Base-by-base conservation (phyloP, 2,888 invertebrate genomes). In the Eupithecia pulchellata region DNA sequence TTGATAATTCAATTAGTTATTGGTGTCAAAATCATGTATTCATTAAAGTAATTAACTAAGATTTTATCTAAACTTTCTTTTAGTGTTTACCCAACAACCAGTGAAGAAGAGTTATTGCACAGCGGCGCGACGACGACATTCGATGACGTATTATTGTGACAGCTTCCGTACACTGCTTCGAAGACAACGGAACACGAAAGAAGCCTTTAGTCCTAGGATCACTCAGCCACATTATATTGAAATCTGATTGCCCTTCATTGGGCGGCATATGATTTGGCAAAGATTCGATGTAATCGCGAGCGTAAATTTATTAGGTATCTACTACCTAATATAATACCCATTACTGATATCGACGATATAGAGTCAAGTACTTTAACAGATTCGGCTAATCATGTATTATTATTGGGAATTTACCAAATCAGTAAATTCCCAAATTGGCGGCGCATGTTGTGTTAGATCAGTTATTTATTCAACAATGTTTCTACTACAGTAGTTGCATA, bases 301-400 rank as follows among this genome's bases (percentile, higher is more conserved):
- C 52, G 52, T 52, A 11, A 20, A 25, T 25, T 20, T 47, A 47
- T 47, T 47, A n/a, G n/a, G n/a, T n/a, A 52, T 52, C 52, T 52
- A 52, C 52, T 52, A n/a, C n/a, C n/a, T n/a, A n/a, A n/a, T n/a
- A n/a, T n/a, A 52, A 52, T 52, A 25, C 52, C 52, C 13, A 25
- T 52, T 11, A 47, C 20, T 20, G 20, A 20, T 25, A 20, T 52
- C 20, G 20, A 25, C 20, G 13, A 52, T 25, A 52, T 25, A 52
- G 9, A 25, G 25, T 25, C 52, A 52, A 25, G 9, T n/a, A 42
- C n/a, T 6, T 4, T 11, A 47, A 47, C n/a, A 47, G 8, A 20
- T 20, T 47, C 20, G 2, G 9, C 9, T 20, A 47, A 47, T 20
- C 8, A 11, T 20, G 47, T 47, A 47, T 25, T 47, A 32, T 32